phyloP scores from a whole-genome alignment of 2,113 vertebrate species.

The human region DNA sequence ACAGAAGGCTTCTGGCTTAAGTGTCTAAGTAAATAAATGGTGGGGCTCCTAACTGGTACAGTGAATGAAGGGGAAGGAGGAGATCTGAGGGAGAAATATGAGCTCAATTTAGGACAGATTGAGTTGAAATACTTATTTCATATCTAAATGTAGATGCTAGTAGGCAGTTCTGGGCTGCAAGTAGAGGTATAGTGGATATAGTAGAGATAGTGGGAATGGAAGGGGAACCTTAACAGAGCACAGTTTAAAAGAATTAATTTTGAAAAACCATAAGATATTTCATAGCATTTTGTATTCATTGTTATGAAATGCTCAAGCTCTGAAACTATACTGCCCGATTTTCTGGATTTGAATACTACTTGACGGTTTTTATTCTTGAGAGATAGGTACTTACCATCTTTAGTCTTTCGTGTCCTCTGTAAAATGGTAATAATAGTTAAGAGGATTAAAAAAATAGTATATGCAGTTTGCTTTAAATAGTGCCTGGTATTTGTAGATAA shows the following conservation, averaged over 20 bases:
- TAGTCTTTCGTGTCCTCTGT: background rate
- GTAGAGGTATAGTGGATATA: too few species aligned
- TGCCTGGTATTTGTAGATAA: background rate
- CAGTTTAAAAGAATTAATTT: background rate
- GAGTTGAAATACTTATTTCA: background rate
- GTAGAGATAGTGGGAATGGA: background rate
- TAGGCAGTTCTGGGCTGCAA: background rate
- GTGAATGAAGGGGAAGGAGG: background rate
- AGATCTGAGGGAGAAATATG: background rate
- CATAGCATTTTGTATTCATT: background rate
- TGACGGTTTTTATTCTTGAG: background rate
- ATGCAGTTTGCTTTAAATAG: background rate
- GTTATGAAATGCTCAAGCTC: background rate
- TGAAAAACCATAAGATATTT: background rate
- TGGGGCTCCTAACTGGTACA: background rate
- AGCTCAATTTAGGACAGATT: background rate
- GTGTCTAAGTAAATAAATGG: background rate
- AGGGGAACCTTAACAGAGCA: background rate
- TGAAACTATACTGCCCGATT: background rate
- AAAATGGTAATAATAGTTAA: background rate
- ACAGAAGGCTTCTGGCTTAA: background rate
- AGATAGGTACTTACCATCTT: background rate
- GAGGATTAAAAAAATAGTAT: conserved; percentile 11
- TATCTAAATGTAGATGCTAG: background rate
- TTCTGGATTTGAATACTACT: background rate